Evolutionary conservation across 1,140 invertebrate species (phyloP), one percentile per base, ranked within the genome.

Genomic region (Andrena cerasifolii): DNA sequence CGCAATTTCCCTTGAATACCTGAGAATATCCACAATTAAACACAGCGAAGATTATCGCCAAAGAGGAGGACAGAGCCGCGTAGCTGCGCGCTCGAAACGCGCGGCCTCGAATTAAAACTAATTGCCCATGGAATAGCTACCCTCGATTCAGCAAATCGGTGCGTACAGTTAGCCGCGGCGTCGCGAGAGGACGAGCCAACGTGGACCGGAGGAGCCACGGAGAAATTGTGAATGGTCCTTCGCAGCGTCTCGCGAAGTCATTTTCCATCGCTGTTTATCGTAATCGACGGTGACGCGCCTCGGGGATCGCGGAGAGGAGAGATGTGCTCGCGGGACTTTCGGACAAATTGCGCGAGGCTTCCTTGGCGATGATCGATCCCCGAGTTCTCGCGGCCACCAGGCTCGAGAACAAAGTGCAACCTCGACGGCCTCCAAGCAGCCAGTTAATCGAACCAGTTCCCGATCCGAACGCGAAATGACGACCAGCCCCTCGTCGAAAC

Each of bases 81-180:
- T 56, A 76, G 76, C 59, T 66, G 63, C 56, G 65, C 24, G 6
- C 26, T 56, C 54, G 81, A 73, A 70, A 80, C 77, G 65, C 49
- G 43, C 58, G 82, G n/a, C 83, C 82, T 85, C 73, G 78, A 81
- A 81, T 85, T 80, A 84, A 56, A 80, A 63, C 49, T 56, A 56
- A 83, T 84, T 54, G 71, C 47, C 45, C 40, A 40, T 63, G 26
- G 54, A 53, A 45, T 67, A 36, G 61, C 49, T 28, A 10, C 18
- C 45, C 21, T 28, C 31, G 51, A 66, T 71, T 84, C 78, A 77
- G 63, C 56, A 80, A 73, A 74, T 73, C 47, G 18, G n/a, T 7
- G 40, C 65, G 47, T 54, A 80, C 67, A 51, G 51, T 58, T 73
- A 83, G 8, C 28, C 4, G 65, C 36, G 18, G 51, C 12, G 36